Conservation (phyloP, 2,113 vertebrate genomes). For the Lepus europaeus region DNA sequence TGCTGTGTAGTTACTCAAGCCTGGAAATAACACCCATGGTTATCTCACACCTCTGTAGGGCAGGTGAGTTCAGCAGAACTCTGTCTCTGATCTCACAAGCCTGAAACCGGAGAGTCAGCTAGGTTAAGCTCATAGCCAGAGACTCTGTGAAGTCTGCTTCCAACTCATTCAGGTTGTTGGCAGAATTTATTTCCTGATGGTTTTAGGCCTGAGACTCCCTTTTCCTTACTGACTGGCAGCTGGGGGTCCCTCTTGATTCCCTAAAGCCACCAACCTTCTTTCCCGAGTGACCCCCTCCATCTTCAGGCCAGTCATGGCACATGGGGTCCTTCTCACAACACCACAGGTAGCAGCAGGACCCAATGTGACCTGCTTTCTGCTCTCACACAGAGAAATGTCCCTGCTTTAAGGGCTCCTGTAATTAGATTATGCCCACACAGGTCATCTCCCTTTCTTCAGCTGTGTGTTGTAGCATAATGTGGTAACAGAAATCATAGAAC, state of each 20-base stretch:
- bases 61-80: neutral
- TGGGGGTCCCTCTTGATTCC: neutral
- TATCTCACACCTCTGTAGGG: neutral
- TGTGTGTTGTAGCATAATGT: too few relatives aligned
- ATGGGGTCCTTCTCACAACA: neutral
- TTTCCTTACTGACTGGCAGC: neutral
- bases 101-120: neutral
- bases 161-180: neutral
- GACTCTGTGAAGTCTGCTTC: neutral
- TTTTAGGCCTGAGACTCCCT: neutral
- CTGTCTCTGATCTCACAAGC: neutral
- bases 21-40: neutral
- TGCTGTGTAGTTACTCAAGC: neutral
- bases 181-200: neutral
- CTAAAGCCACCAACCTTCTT: neutral
- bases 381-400: neutral
- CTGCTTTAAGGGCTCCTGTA: neutral
- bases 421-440: neutral
- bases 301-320: neutral
- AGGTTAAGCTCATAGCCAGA: neutral
- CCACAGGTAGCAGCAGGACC: neutral
- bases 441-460: neutral
- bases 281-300: neutral
- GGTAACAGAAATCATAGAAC: neutral
- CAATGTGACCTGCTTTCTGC: neutral